Conservation (phyloP, 2,797 vertebrate genomes). For the Streptopelia turtur region DNA sequence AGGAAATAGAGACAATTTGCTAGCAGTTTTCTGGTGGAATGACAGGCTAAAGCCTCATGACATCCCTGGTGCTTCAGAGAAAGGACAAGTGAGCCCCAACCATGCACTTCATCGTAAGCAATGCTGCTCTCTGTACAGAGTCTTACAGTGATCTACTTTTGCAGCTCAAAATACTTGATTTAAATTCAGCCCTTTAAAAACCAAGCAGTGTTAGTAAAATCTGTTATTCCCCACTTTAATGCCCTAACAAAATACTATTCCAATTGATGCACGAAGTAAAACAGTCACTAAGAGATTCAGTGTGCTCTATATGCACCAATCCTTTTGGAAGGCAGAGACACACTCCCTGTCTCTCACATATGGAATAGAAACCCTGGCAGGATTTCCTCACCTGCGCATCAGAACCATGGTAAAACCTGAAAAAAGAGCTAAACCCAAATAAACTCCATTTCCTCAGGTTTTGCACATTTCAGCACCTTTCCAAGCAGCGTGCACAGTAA, state of each 20-base stretch:
- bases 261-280: fast-evolving
- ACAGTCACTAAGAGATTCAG: background rate
- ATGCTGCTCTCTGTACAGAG: fast-evolving
- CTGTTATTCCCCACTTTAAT: background rate
- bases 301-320: fast-evolving
- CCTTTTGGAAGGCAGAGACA: fast-evolving
- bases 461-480: background rate
- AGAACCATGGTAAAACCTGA: background rate
- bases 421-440: fast-evolving
- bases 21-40: background rate
- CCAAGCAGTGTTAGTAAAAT: fast-evolving
- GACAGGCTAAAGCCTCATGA: background rate
- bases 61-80: background rate
- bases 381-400: background rate
- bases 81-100: background rate
- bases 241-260: fast-evolving
- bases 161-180: background rate
- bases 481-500: background rate
- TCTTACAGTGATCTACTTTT: fast-evolving
- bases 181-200: background rate
- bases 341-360: fast-evolving
- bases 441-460: fast-evolving
- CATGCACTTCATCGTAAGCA: fast-evolving
- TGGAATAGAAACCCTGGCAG: fast-evolving
- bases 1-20: background rate